Conservation (phyloP, 2,888 invertebrate species). For the Carterocephalus palaemon region DNA sequence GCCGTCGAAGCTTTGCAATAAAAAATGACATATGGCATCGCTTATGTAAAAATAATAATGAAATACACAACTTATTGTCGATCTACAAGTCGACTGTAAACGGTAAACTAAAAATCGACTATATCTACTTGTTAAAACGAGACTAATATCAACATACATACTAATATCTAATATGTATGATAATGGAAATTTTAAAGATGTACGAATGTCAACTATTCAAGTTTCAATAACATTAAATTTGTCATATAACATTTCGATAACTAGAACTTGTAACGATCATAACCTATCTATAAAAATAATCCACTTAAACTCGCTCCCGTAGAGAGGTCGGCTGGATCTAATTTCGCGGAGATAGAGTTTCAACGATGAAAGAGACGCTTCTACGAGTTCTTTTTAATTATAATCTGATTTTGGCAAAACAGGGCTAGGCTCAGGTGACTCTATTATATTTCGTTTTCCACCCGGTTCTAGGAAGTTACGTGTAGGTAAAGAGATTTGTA, state of each 20-base stretch:
- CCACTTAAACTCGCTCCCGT: constrained; percentile 3
- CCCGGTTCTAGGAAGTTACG: constrained; percentile 22
- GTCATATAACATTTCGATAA: too few species aligned
- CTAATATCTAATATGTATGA: too few species aligned
- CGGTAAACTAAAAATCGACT: too few species aligned
- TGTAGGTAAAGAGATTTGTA: neutral
- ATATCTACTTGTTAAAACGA: too few species aligned
- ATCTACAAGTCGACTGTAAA: too few species aligned
- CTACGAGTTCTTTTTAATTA: constrained; percentile 72
- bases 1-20: constrained; percentile 36
- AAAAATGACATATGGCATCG: too few species aligned
- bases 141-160: too few species aligned
- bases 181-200: too few species aligned
- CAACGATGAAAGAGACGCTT: constrained; percentile 59
- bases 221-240: too few species aligned
- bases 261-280: constrained; percentile 30
- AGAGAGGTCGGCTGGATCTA: constrained; percentile 45
- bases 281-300: constrained; percentile 17
- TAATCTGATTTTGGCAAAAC: constrained; percentile 50
- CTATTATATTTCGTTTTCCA: constrained; percentile 20
- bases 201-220: too few species aligned
- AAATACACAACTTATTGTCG: too few species aligned
- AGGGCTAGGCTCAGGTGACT: constrained; percentile 51
- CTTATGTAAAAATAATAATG: too few species aligned
- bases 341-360: constrained; percentile 73